A percentile compares a stretch with the other conserved stretches of the same genome.
phyloP scores from a whole-genome alignment of 2,113 vertebrate genomes.

The Beaufortia kweichowensis region DNA sequence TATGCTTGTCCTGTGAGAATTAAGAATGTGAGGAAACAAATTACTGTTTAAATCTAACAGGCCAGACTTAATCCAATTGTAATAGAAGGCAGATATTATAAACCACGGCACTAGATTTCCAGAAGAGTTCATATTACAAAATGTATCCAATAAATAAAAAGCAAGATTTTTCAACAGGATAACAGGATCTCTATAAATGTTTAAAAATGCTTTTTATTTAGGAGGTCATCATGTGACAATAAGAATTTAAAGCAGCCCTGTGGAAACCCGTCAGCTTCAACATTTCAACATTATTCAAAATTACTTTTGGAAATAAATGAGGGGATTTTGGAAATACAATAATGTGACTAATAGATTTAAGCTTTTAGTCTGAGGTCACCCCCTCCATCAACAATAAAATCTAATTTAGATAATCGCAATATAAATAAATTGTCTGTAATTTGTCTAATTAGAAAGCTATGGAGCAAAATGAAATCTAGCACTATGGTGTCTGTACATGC shows the following conservation, averaged over 20 bases:
- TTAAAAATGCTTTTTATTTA: background rate
- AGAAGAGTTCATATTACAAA: conserved; percentile 24
- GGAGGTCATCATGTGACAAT: background rate
- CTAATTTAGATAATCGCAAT: conserved; percentile 29
- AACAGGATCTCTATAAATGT: conserved; percentile 6
- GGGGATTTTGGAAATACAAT: background rate
- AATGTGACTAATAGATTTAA: background rate
- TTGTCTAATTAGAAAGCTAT: conserved; percentile 28
- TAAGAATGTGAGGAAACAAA: conserved; percentile 46
- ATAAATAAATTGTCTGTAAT: conserved; percentile 18
- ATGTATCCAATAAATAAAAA: conserved; percentile 26
- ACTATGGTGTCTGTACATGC: background rate
- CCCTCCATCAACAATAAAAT: conserved; percentile 26
- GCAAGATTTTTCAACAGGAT: background rate
- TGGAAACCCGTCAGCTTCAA: background rate
- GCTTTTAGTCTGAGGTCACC: background rate
- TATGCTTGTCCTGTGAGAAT: conserved; percentile 35
- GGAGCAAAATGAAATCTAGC: conserved; percentile 1
- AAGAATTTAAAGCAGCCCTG: conserved; percentile 4
- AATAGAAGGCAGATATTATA: conserved; percentile 43
- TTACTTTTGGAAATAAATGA: background rate
- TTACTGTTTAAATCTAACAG: conserved; percentile 55
- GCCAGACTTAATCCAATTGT: conserved; percentile 34
- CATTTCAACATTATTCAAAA: background rate
- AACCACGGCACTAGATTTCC: conserved; percentile 40